Evolutionary conservation across 2,113 vertebrate genomes (phyloP).

Genomic region (Chascanopsetta lugubris): DNA sequence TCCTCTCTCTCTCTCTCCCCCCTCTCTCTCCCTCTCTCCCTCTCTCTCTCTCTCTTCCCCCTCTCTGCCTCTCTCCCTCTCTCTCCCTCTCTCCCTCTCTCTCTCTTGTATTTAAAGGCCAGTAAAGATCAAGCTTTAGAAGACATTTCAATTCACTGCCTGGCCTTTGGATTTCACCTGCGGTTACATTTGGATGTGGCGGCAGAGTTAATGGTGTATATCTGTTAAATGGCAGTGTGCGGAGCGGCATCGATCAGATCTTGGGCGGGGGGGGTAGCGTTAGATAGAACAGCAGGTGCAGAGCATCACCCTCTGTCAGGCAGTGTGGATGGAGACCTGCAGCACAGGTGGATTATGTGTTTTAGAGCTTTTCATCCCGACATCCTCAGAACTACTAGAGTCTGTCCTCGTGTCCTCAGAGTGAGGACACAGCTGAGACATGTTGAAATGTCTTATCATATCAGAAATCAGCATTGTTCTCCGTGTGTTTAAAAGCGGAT

Average conservation of each 20-base stretch:
- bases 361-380: slow-evolving; percentile 36
- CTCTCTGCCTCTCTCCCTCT: slow-evolving; percentile 12
- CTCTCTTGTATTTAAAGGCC: slow-evolving; percentile 72
- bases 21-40: slow-evolving; percentile 8
- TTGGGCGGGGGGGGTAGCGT: slow-evolving; percentile 61
- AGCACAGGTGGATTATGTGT: slow-evolving; percentile 65
- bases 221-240: slow-evolving; percentile 75
- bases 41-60: neutral
- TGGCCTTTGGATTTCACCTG: slow-evolving; percentile 75
- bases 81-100: slow-evolving; percentile 43
- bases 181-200: slow-evolving; percentile 64
- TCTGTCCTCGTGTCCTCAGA: slow-evolving; percentile 13
- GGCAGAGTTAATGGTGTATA: slow-evolving; percentile 73
- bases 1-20: slow-evolving; percentile 17
- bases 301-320: slow-evolving; percentile 69
- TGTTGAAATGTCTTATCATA: slow-evolving; percentile 41
- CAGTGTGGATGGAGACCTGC: slow-evolving; percentile 60
- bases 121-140: slow-evolving; percentile 73
- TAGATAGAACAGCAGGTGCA: slow-evolving; percentile 68
- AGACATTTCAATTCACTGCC: slow-evolving; percentile 76
- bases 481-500: slow-evolving; percentile 44
- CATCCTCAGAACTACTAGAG: slow-evolving; percentile 55
- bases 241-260: slow-evolving; percentile 61
- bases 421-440: slow-evolving; percentile 19
- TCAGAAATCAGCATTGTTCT: slow-evolving; percentile 40